These are phyloP conservation scores for Himalopsyche tibetana DNA, from an alignment of 2,888 invertebrate genomes.

Conservation along the genomic window DNA sequence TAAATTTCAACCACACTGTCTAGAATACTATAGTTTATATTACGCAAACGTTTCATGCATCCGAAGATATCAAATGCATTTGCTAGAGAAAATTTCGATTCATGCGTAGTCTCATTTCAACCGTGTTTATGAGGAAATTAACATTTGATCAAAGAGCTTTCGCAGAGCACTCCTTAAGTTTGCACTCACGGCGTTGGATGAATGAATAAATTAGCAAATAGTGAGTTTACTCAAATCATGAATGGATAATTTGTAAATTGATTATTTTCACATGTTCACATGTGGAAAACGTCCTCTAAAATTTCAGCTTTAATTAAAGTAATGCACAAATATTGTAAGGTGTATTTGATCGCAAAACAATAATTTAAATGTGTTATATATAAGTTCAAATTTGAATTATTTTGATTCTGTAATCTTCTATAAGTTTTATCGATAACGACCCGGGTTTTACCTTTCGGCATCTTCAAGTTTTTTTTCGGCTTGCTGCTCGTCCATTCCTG, in stretches of 20 bases:
- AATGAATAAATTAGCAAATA: conserved; percentile 19
- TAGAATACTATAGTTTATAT: no score
- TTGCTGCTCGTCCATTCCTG: no score
- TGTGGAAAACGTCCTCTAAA: background rate
- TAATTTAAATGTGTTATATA: no score
- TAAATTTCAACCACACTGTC: no score
- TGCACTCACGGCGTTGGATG: background rate
- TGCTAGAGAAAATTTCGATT: background rate
- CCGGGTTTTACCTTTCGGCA: no score
- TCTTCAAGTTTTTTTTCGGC: no score
- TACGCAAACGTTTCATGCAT: background rate
- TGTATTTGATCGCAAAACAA: no score
- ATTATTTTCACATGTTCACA: background rate
- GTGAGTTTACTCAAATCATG: background rate
- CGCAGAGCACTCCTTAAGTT: background rate
- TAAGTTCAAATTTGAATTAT: no score
- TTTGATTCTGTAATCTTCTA: no score
- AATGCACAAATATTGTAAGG: no score
- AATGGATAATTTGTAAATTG: background rate
- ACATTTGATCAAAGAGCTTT: conserved; percentile 1
- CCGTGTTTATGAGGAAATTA: conserved; percentile 19
- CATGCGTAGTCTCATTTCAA: background rate
- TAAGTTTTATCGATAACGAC: no score
- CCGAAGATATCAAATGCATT: background rate
- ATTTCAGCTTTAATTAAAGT: background rate